Conservation (phyloP, 2,113 vertebrate species). For the Megaptera novaeangliae region DNA sequence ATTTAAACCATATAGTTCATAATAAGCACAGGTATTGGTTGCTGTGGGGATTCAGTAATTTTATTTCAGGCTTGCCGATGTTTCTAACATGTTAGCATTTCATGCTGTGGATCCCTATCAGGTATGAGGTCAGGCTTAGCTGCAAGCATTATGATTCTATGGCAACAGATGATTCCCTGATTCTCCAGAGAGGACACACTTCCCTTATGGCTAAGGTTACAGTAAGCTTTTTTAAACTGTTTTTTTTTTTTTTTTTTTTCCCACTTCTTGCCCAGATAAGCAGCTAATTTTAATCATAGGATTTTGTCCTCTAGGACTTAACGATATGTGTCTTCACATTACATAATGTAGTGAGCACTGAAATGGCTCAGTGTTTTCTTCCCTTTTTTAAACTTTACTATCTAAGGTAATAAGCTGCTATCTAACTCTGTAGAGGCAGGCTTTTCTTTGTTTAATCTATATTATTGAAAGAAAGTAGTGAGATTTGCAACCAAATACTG, state of each 20-base stretch:
- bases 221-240: slow-evolving; percentile 5
- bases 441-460: neutral
- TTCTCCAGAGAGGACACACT: slow-evolving; percentile 16
- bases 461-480: neutral
- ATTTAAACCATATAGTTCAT: neutral
- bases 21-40: neutral
- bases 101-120: neutral
- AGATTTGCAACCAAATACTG: neutral
- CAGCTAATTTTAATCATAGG: neutral
- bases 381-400: neutral
- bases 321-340: neutral
- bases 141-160: neutral
- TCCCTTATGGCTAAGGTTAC: neutral
- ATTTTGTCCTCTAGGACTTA: neutral
- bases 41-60: neutral
- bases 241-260: neutral
- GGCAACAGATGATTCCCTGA: slow-evolving; percentile 6
- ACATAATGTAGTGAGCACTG: neutral
- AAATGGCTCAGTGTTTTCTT: neutral
- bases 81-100: neutral
- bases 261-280: neutral
- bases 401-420: neutral
- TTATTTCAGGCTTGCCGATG: neutral
- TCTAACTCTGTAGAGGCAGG: neutral
- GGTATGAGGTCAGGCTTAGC: slow-evolving; percentile 22